Evolutionary conservation across 2,888 invertebrate genomes (phyloP), one percentile per base, ranked within the genome.

Genomic region (Ischnus inquisitorius): DNA sequence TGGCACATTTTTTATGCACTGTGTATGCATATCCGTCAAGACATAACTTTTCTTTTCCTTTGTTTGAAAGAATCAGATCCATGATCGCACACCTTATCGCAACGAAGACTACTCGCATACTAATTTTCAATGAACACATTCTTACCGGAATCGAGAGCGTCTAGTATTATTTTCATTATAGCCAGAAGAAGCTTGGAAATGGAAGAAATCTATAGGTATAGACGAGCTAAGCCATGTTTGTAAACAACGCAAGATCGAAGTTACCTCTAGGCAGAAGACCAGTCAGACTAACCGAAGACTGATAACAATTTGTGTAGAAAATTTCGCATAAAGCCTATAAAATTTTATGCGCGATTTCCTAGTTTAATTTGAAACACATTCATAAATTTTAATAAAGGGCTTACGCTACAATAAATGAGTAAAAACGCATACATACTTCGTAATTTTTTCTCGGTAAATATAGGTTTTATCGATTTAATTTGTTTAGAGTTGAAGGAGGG

Each of bases 21-120:
- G 60, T 60, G 16, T 60, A 60, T 12, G 28, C 8, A 3, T 28
- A 60, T 14, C 60, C 60, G n/a, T 60, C 16, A 8, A 60, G 4
- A 28, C 28, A 28, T 4, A 60, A 60, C 12, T 28, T 60, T 60
- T 60, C 60, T 60, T 28, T 28, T 10, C 60, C 60, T 60, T 60
- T 60, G 28, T 60, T 60, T 12, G 60, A 60, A 28, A 60, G 25
- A 0, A 60, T 28, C 4, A 60, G 12, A 1, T 60, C 60, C 60
- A 60, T 60, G 8, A 12, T 60, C 60, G 57, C 14, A 28, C 25
- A 28, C 3, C 60, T 14, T 60, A 28, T 28, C 25, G 12, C 60
- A 12, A 60, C 14, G 14, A 60, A 6, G 60, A 3, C 1, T 60
- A 10, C 14, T 28, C 4, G 60, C 14, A 12, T 12, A 60, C 60